phyloP scores from a whole-genome alignment of 2,888 invertebrate genomes.

The Achlya flavicornis region DNA sequence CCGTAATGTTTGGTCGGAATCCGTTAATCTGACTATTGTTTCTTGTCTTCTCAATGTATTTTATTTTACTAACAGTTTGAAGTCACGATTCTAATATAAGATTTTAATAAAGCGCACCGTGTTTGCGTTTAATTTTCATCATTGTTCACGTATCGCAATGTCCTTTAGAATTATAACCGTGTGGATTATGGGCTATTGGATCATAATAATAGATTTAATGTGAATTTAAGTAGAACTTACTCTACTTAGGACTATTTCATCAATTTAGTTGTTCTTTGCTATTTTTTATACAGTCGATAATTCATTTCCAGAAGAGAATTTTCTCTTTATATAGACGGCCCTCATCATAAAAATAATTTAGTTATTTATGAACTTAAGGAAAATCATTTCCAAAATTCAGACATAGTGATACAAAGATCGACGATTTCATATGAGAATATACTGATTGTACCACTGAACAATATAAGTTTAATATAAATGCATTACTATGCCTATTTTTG shows the following conservation, averaged over 20 bases:
- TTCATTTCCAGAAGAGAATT: background rate
- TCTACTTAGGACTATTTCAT: conserved; percentile 6
- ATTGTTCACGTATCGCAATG: conserved; percentile 30
- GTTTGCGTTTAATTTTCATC: conserved; percentile 36
- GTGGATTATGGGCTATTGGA: background rate
- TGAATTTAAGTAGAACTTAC: background rate
- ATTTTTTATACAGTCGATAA: background rate
- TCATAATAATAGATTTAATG: background rate
- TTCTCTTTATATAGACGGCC: background rate
- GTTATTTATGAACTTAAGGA: background rate
- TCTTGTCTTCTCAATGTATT: conserved; percentile 19
- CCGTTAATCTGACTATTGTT: conserved; percentile 21
- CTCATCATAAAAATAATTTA: background rate
- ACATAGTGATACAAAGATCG: background rate
- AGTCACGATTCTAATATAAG: conserved; percentile 47
- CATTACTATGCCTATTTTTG: conserved; percentile 10
- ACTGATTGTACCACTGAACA: background rate
- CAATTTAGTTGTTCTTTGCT: background rate
- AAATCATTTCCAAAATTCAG: background rate
- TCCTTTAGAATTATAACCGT: conserved; percentile 5
- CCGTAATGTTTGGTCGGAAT: no score
- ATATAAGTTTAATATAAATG: background rate
- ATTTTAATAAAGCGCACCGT: conserved; percentile 40
- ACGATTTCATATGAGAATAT: background rate
- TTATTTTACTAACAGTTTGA: conserved; percentile 21